Evolutionary conservation across 2,797 vertebrate genomes (phyloP).

Genomic region (Poecilia gillii): DNA sequence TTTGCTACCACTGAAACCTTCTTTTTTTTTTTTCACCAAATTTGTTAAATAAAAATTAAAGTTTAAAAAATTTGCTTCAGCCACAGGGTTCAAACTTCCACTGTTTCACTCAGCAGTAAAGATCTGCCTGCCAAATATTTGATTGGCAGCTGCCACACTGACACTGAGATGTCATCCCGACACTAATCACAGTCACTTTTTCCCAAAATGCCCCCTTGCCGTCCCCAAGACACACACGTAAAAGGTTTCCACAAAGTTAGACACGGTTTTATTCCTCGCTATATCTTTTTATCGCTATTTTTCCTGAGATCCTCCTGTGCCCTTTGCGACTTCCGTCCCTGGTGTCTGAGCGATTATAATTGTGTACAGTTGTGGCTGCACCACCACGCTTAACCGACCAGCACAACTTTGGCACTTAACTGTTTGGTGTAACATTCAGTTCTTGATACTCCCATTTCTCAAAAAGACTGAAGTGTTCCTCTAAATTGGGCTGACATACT

Average conservation of each 20-base stretch:
- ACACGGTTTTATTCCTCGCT: not conserved
- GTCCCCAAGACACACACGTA: not conserved
- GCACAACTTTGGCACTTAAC: not conserved
- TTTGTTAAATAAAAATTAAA: not conserved
- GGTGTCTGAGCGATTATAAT: not conserved
- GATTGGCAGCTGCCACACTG: not conserved
- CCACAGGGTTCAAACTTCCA: not conserved
- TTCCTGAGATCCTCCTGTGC: not conserved
- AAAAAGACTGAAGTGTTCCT: constrained; percentile 13
- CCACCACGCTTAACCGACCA: not conserved
- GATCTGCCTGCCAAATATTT: not conserved
- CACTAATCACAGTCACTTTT: not conserved
- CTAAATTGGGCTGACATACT: constrained; percentile 4
- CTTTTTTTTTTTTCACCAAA: not conserved
- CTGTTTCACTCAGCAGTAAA: not conserved
- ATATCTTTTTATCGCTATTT: not conserved
- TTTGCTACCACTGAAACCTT: not conserved
- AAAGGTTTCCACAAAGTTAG: not conserved
- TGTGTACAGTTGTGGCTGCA: not conserved
- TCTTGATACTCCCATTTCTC: not conserved
- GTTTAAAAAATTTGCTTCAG: not conserved
- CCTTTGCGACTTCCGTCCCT: not conserved
- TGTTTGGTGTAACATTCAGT: not conserved
- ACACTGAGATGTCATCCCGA: not conserved
- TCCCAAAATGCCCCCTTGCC: not conserved